Evolutionary conservation across 2,113 vertebrate genomes (phyloP), one percentile per base, ranked within the genome.

Genomic region (Cettia cetti): DNA sequence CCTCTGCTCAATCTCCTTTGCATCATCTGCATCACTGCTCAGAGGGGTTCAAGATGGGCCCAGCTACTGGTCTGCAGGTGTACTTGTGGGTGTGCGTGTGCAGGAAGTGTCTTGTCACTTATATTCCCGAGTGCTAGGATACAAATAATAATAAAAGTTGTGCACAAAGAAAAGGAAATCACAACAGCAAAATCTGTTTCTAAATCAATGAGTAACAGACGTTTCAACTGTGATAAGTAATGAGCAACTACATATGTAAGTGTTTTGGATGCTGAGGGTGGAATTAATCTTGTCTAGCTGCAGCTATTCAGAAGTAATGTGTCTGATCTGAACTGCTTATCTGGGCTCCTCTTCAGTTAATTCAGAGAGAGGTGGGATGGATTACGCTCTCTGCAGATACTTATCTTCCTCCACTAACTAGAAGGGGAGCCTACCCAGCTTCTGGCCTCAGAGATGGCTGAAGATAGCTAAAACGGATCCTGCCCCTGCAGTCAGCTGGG

Each of bases 211-310:
- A 81, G 9, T 75, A 94, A 71, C 92, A 95, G 91, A 61, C 26
- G 0, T 57, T 91, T 74, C n/a, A 42, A 59, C 56, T 47, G 21
- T 44, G 60, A 21, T 95, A 93, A 94, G 69, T 81, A 90, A 92
- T 63, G 47, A 75, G 68, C 70, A 93, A 54, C 52, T 89, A 88
- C 71, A 89, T 77, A 74, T 90, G 88, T 95, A 52, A 80, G 64
- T 86, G 65, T 80, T 97, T 95, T 83, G 79, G 52, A 64, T 54
- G 33, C 45, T 33, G 66, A 82, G 49, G 23, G 28, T 82, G 61
- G 92, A 95, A 96, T 96, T 88, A 90, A 83, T 91, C 85, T 91
- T 76, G 65, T 69, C 75, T 90, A 92, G 66, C 63, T 91, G 31
- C 45, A 88, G 70, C 64, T 61, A 74, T 82, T 77, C 80, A 86